Evolutionary conservation across 2,113 vertebrate species (phyloP).

Genomic region (Catharus bicknelli): DNA sequence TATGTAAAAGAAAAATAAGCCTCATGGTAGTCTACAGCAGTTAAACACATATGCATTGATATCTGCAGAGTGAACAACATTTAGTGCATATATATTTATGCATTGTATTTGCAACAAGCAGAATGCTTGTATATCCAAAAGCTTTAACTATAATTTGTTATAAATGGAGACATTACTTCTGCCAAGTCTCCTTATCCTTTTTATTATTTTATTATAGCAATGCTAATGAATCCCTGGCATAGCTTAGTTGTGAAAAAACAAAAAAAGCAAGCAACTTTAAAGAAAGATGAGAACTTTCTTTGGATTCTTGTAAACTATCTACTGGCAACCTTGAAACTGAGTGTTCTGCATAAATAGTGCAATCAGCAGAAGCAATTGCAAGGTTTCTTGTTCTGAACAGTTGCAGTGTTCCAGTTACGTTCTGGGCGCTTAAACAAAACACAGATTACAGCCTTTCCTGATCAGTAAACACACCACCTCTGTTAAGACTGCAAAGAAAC

Average conservation of each 20-base stretch:
- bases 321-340: neutral
- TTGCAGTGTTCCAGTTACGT: neutral
- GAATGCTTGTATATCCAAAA: neutral
- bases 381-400: slow-evolving; percentile 22
- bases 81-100: neutral
- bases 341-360: neutral
- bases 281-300: neutral
- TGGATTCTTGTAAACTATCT: neutral
- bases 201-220: neutral
- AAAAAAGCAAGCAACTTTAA: neutral
- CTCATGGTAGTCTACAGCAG: neutral
- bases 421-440: slow-evolving; percentile 17
- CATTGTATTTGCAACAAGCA: neutral
- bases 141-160: neutral
- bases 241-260: neutral
- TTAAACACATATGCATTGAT: neutral
- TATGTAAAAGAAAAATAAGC: neutral
- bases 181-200: neutral
- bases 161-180: neutral
- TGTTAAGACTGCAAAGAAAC: neutral
- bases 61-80: neutral
- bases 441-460: neutral
- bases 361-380: slow-evolving; percentile 14
- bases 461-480: slow-evolving; percentile 7
- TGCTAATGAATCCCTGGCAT: neutral